phyloP scores from a whole-genome alignment of 2,797 vertebrate genomes.

The Halcyon leucocephala region DNA sequence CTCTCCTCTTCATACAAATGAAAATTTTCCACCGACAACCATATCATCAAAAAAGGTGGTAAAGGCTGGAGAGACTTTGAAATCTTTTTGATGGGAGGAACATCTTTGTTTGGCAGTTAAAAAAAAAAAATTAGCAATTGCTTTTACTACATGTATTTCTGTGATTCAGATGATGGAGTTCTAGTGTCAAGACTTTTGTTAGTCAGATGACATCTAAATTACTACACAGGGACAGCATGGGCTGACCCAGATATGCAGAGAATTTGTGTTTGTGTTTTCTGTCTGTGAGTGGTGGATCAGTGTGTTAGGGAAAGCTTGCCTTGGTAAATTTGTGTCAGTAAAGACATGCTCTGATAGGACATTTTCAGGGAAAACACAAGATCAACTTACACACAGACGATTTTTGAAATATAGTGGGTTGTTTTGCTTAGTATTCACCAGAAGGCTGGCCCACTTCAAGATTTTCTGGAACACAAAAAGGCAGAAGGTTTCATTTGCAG shows the following conservation, averaged over 20 bases:
- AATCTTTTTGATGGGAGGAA: background rate
- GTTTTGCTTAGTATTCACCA: background rate
- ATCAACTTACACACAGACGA: accelerated
- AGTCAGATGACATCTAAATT: background rate
- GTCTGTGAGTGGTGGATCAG: background rate
- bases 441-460: background rate
- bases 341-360: background rate
- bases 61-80: background rate
- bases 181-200: background rate
- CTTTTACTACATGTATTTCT: background rate
- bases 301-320: background rate
- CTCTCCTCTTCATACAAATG: background rate
- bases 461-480: background rate
- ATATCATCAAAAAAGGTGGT: background rate
- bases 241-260: background rate
- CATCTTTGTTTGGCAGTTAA: background rate
- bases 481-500: background rate
- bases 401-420: background rate
- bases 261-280: background rate
- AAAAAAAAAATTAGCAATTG: background rate
- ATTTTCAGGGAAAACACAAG: background rate
- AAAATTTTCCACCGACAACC: background rate
- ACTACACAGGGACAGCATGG: background rate
- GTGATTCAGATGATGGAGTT: background rate
- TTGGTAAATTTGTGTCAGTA: background rate